Conservation (phyloP, 2,888 invertebrate species). For the Eubasilissa splendida region DNA sequence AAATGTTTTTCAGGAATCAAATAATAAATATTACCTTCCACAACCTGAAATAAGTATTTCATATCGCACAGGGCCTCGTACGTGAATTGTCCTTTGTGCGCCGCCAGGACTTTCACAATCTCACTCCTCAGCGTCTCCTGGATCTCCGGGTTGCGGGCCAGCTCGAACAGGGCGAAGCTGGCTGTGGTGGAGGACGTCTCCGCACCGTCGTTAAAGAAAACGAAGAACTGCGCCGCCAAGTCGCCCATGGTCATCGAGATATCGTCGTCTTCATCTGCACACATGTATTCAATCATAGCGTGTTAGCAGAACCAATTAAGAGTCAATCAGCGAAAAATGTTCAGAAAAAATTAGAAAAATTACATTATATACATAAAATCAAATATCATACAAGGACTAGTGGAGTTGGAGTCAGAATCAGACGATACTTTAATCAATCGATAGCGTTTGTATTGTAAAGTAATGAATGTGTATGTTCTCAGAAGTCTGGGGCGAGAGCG, state of each 20-base stretch:
- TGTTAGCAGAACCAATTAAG: no score
- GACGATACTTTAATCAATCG: no score
- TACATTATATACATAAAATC: no score
- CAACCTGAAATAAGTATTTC: constrained; percentile 64
- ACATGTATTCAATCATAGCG: no score
- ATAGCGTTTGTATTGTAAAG: no score
- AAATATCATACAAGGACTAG: no score
- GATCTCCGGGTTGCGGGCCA: constrained; percentile 64
- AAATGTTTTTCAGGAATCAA: no score
- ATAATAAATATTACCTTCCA: constrained; percentile 61
- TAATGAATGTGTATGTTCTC: no score
- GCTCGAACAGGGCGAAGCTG: constrained; percentile 64
- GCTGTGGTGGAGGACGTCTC: constrained; percentile 66
- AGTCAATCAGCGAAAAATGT: no score
- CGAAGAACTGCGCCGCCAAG: constrained; percentile 64
- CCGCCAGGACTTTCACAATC: constrained; percentile 61
- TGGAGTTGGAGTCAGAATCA: no score
- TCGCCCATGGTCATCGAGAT: constrained; percentile 59
- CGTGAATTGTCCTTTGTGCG: constrained; percentile 61
- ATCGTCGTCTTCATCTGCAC: constrained; percentile 53
- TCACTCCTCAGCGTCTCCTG: constrained; percentile 64
- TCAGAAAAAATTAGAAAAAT: no score
- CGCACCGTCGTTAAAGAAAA: constrained; percentile 66
- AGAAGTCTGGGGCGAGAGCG: no score
- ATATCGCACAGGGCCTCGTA: constrained; percentile 64